phyloP scores from a whole-genome alignment of 2,888 invertebrate species.

The Diabrotica balteata region DNA sequence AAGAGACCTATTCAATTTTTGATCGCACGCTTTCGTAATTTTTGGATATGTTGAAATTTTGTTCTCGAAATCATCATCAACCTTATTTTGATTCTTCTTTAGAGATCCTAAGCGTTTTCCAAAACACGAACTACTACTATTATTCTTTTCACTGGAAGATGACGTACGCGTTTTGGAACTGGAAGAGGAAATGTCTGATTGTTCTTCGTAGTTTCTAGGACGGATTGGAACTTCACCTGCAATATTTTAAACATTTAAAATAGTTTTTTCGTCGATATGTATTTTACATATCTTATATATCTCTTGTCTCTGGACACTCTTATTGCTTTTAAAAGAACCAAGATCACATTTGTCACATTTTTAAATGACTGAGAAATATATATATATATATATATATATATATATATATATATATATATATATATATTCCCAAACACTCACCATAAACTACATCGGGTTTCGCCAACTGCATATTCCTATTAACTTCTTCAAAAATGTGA shows the following conservation, averaged over 20 bases:
- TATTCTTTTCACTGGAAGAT: slow-evolving; percentile 44
- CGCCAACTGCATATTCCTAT: slow-evolving; percentile 55
- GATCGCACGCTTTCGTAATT: slow-evolving; percentile 47
- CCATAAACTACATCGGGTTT: slow-evolving; percentile 68
- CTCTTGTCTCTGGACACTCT: no score
- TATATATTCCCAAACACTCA: slow-evolving; percentile 33
- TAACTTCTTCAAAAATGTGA: slow-evolving; percentile 49
- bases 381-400: no score
- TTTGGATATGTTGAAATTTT: slow-evolving; percentile 55
- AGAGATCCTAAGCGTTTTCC: slow-evolving; percentile 57
- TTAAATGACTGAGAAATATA: no score
- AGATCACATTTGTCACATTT: no score
- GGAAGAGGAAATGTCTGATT: slow-evolving; percentile 33
- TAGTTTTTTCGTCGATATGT: no score
- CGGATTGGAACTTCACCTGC: slow-evolving; percentile 56
- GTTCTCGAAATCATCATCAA: slow-evolving; percentile 44
- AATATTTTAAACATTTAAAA: background rate
- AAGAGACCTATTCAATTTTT: slow-evolving; percentile 54
- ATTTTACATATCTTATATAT: no score
- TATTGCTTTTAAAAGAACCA: no score
- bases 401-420: no score
- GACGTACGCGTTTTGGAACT: slow-evolving; percentile 42
- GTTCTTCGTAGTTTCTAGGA: slow-evolving; percentile 43
- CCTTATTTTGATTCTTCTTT: slow-evolving; percentile 50
- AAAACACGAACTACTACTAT: slow-evolving; percentile 55